Base-by-base conservation (phyloP, 2,888 invertebrate genomes). In the Coleophora flavipennella region DNA sequence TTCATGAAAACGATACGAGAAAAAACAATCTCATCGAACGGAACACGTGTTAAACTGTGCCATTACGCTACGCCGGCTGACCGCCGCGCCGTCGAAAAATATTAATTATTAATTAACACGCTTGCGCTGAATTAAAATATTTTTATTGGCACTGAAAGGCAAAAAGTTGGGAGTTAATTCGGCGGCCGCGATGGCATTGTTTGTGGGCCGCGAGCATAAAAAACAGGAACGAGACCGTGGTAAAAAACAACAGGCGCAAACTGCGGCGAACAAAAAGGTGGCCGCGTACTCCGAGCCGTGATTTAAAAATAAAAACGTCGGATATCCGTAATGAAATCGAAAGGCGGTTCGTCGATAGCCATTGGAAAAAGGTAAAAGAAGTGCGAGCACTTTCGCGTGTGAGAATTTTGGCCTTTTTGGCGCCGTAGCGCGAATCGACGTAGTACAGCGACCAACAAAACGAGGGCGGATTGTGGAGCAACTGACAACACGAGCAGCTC, bases 321-420 rank as follows among this genome's bases (percentile, higher is more conserved):
- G 78, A 80, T 67, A 80, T 79, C 73, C 81, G 81, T 84, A 84
- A 83, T 83, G 84, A 84, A 84, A 84, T 83, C 83, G 84, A 84
- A 84, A 84, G 84, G 84, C 69, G 79, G 80, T 80, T 79, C 79
- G 81, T 83, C 83, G 83, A 84, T 84, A 71, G 72, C 80, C 71
- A 72, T 66, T 73, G 78, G 77, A 74, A 83, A 84, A 84, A 81
- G 61, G 76, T 77, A 81, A 83, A 83, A 81, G 79, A 76, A 75
- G 48, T 33, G 46, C 56, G 55, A 31, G 56, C 80, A 84, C 84
- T 84, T 84, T 84, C 83, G 70, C 83, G 81, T 77, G 81, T 76
- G 79, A 78, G 81, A 73, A 74, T 80, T 79, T 77, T 68, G 73
- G 68, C 67, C 68, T 76, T 81, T 80, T 78, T 72, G 67, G 67